A percentile compares a stretch with the other conserved stretches of the same genome.
Evolutionary conservation across 2,113 vertebrate genomes (phyloP).

Genomic region (Catharus fuscescens): DNA sequence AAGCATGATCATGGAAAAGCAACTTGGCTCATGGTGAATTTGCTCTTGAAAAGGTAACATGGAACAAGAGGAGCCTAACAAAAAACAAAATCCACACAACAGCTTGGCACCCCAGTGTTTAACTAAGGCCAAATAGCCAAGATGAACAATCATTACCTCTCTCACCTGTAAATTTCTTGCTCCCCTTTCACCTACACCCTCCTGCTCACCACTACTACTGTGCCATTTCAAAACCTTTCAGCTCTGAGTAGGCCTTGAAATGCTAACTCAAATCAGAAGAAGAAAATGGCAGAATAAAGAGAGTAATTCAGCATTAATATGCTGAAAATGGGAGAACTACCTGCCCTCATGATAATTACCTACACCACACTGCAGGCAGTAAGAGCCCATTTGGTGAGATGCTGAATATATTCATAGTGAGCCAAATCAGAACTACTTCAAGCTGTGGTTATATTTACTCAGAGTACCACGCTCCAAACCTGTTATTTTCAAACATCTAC

Average conservation of each 20-base stretch:
- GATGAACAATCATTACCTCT: background rate
- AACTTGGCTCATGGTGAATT: background rate
- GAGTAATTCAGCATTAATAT: background rate
- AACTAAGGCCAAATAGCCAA: background rate
- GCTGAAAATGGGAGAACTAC: background rate
- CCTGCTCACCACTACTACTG: background rate
- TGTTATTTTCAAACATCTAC: background rate
- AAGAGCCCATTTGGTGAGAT: background rate
- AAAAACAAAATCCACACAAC: background rate
- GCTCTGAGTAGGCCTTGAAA: background rate
- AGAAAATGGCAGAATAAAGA: background rate
- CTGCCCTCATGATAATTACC: background rate
- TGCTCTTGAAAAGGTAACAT: background rate
- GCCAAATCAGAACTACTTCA: conserved; percentile 1
- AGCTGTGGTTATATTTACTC: background rate
- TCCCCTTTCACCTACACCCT: background rate
- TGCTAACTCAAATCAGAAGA: background rate
- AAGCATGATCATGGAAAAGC: background rate
- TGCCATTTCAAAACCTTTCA: background rate
- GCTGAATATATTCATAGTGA: background rate
- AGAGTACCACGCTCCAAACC: background rate
- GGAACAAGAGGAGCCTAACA: background rate
- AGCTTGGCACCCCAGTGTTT: background rate
- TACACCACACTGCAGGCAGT: rapidly evolving
- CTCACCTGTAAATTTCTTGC: background rate